phyloP scores from a whole-genome alignment of 1,140 invertebrate species.

The Latrodectus geometricus region DNA sequence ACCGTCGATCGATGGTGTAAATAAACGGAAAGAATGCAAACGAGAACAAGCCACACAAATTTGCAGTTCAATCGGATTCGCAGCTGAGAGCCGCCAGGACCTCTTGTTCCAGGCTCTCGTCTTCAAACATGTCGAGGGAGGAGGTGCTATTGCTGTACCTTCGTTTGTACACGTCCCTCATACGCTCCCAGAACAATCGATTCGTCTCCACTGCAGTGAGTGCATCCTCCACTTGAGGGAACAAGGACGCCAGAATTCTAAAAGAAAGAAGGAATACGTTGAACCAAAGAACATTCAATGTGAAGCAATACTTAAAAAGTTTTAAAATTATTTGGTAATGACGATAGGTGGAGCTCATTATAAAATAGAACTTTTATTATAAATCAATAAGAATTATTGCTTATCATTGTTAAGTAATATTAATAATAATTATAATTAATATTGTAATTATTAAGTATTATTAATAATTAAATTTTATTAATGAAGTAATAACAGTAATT shows the following conservation, averaged over 20 bases:
- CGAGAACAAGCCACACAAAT: not conserved
- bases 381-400: no score
- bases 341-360: no score
- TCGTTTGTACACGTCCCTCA: constrained; percentile 64
- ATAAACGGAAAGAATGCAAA: no score
- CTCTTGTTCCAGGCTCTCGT: constrained; percentile 58
- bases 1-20: no score
- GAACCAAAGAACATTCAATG: not conserved
- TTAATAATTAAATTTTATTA: no score
- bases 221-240: constrained; percentile 65
- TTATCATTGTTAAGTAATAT: no score
- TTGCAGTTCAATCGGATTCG: constrained; percentile 23
- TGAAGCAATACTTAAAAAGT: no score
- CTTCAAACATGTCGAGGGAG: constrained; percentile 62
- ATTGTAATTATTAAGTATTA: no score
- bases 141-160: constrained; percentile 61
- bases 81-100: constrained; percentile 52
- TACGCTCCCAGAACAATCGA: constrained; percentile 66
- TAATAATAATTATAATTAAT: no score
- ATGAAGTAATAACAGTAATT: no score
- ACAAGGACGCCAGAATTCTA: constrained; percentile 67
- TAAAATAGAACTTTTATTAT: no score
- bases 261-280: constrained; percentile 41
- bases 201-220: constrained; percentile 67
- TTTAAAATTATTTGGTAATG: no score